phyloP scores from a whole-genome alignment of 2,113 vertebrate genomes.

The Microcebus jonahi region DNA sequence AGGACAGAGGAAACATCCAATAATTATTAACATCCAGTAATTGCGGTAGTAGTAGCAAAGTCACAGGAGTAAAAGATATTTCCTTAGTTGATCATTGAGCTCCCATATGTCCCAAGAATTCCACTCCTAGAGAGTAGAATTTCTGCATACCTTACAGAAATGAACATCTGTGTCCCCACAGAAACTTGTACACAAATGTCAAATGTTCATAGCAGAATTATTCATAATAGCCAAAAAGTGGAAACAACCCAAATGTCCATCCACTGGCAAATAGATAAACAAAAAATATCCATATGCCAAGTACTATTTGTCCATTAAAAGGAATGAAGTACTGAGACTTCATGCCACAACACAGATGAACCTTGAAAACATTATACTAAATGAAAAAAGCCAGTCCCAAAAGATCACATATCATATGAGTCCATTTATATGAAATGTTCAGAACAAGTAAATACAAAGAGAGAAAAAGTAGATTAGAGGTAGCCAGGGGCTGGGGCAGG shows the following conservation, averaged over 20 bases:
- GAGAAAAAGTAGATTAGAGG: neutral
- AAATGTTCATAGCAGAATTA: neutral
- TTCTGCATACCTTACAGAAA: neutral
- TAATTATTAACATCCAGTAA: neutral
- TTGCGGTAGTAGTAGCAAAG: neutral
- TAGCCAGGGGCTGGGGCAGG: neutral
- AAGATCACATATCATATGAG: neutral
- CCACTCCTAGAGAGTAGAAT: neutral
- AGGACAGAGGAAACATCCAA: neutral
- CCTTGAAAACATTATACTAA: neutral
- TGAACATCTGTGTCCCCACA: neutral
- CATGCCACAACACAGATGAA: neutral
- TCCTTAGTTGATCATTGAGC: neutral
- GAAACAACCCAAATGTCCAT: neutral
- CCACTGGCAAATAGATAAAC: neutral
- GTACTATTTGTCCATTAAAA: neutral
- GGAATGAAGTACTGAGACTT: neutral
- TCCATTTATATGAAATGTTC: neutral
- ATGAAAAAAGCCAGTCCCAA: neutral
- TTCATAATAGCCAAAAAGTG: neutral
- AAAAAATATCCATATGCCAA: neutral
- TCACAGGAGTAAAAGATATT: neutral
- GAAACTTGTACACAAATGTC: neutral
- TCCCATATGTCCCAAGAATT: neutral
- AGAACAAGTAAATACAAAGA: neutral